A percentile compares a stretch with the other conserved stretches of the same genome.
These are phyloP conservation scores for Polymixis lichenea DNA, from an alignment of 2,888 invertebrate species.

Conservation along the genomic window DNA sequence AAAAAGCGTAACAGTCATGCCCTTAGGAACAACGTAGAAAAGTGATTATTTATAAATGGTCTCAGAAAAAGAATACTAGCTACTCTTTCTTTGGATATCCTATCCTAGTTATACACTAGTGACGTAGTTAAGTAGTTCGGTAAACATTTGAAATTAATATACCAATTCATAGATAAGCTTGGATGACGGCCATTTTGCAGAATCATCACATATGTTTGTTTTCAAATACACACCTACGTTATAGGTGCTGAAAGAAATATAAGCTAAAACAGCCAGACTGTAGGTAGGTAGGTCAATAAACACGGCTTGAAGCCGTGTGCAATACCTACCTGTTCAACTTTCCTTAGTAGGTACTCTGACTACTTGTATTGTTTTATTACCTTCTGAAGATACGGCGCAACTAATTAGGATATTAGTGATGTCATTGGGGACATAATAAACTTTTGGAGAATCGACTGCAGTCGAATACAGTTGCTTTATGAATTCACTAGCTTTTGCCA, in stretches of 20 bases:
- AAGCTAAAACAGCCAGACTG: slow-evolving; percentile 23
- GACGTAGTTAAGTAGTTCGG: slow-evolving; percentile 13
- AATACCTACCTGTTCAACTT: slow-evolving; percentile 60
- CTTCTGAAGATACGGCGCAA: slow-evolving; percentile 46
- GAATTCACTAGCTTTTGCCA: background rate
- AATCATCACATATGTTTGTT: slow-evolving; percentile 24
- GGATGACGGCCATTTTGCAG: slow-evolving; percentile 16
- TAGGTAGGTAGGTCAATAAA: slow-evolving; percentile 35
- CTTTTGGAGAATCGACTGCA: slow-evolving; percentile 26
- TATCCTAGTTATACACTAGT: background rate
- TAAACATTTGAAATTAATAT: slow-evolving; percentile 34
- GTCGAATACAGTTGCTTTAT: slow-evolving; percentile 22
- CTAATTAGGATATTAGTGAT: slow-evolving; percentile 65
- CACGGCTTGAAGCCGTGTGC: slow-evolving; percentile 49
- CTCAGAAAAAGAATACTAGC: background rate
- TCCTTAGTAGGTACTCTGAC: slow-evolving; percentile 56
- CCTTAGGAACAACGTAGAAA: background rate
- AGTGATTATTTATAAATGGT: background rate
- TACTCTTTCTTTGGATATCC: background rate
- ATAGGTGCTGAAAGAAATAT: slow-evolving; percentile 24
- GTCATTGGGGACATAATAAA: slow-evolving; percentile 59
- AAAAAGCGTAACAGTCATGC: background rate
- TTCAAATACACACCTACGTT: slow-evolving; percentile 9
- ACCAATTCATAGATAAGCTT: slow-evolving; percentile 19
- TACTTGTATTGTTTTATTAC: slow-evolving; percentile 59